Evolutionary conservation across 2,797 vertebrate species (phyloP), one percentile per base, ranked within the genome.

Genomic region (Lerista edwardsae): DNA sequence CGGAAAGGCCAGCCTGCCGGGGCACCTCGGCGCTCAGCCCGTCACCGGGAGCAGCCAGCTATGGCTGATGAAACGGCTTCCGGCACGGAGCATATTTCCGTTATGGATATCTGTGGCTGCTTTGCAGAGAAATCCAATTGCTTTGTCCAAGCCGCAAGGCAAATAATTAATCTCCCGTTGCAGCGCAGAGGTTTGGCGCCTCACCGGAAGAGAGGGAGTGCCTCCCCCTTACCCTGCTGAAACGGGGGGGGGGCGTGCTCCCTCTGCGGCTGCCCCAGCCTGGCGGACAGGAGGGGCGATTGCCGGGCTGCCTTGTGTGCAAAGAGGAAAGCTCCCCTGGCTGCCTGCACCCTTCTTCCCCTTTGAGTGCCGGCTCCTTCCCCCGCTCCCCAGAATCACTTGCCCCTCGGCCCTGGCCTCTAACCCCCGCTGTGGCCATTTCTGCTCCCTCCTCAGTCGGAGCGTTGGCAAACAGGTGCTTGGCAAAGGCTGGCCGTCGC

Each of bases 11-110:
- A 78, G 90, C 84, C 90, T 90, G 86, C 1, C 14, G 88, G 88
- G 91, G 80, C 71, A 67, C 39, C 88, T 76, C 86, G 84, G 83
- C 86, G 91, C 93, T 91, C 90, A 84, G 51, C 92, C 93, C 92
- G 93, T 96, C 94, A 94, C 90, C 87, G 65, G 79, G 86, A 83
- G 90, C 87, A 93, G 93, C 90, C 78, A 34, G 87, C 94, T 91
- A 90, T 88, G 90, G 91, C 79, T 91, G 88, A 91, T 93, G 87
- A 85, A 92, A 90, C 89, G 94, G 90, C 84, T 85, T 94, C 90
- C 87, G 91, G 71, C 85, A 93, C 89, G 88, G 89, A 88, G 86
- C 90, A 91, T 89, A 92, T 93, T 59, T 91, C 91, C 87, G 90
- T 84, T 87, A 86, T 83, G 51, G 44, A 51, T 73, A 29, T 27